Evolutionary conservation across 2,888 invertebrate species (phyloP).

Genomic region (Spodoptera exigua): DNA sequence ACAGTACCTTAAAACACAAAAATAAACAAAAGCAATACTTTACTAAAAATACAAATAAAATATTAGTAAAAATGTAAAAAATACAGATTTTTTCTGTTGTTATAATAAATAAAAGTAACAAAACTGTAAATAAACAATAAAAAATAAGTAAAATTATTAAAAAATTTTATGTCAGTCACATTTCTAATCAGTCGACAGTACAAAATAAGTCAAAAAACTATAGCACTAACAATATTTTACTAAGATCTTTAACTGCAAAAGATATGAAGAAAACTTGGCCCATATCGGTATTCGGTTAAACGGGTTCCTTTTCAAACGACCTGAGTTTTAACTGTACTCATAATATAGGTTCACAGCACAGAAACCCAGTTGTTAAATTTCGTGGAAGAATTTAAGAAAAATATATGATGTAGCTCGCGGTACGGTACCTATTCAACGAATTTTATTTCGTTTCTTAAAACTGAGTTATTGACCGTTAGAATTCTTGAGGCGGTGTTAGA

Average conservation of each 20-base stretch:
- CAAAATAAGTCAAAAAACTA: no score
- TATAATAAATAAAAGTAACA: no score
- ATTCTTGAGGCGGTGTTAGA: conserved; percentile 23
- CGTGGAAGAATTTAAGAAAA: conserved; percentile 55
- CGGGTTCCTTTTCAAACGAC: conserved; percentile 33
- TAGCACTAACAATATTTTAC: conserved; percentile 4
- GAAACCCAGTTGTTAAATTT: conserved; percentile 57
- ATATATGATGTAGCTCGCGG: conserved; percentile 42
- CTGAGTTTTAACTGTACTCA: conserved; percentile 28
- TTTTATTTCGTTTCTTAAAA: conserved; percentile 45
- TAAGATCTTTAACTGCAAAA: conserved; percentile 18
- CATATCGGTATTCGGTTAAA: conserved; percentile 33
- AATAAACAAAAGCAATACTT: no score
- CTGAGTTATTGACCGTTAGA: conserved; percentile 37
- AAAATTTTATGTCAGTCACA: no score
- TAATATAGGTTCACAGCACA: conserved; percentile 22
- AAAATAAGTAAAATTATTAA: no score
- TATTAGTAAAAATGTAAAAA: no score
- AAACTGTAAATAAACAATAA: no score
- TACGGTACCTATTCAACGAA: conserved; percentile 31
- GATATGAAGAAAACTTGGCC: conserved; percentile 32
- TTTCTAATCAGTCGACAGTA: no score
- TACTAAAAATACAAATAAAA: no score
- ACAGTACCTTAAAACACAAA: no score
- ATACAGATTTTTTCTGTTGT: no score